Conservation (phyloP, 2,888 invertebrate genomes). For the Drosophila hamatofila region DNA sequence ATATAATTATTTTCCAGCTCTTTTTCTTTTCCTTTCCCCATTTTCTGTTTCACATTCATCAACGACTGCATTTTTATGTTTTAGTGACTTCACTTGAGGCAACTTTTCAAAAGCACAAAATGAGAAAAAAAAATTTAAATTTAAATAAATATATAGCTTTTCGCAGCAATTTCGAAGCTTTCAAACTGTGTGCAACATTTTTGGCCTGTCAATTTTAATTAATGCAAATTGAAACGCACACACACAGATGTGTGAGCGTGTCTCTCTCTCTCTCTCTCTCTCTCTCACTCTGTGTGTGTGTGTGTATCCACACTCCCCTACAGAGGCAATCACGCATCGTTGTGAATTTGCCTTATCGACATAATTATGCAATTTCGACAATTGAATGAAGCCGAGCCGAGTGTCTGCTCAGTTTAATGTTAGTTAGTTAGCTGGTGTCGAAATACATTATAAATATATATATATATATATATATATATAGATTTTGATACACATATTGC, state of each 20-base stretch:
- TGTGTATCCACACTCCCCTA: conserved; percentile 7
- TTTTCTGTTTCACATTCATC: conserved; percentile 51
- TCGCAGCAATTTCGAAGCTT: conserved; percentile 21
- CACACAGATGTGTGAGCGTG: not conserved
- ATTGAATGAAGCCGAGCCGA: conserved; percentile 60
- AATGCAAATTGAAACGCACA: conserved; percentile 62
- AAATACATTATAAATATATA: conserved; percentile 5
- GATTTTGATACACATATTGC: conserved; percentile 29
- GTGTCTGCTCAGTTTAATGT: conserved; percentile 36
- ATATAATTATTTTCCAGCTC: conserved; percentile 64
- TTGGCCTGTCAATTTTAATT: conserved; percentile 66
- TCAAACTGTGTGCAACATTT: conserved; percentile 55
- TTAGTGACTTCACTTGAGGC: conserved; percentile 43
- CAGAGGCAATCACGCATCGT: conserved; percentile 26
- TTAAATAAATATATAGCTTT: conserved; percentile 38
- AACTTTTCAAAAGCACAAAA: conserved; percentile 35
- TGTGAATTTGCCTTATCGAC: conserved; percentile 67
- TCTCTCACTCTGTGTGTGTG: not conserved
- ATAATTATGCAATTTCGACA: conserved; percentile 71
- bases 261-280: no score
- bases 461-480: not conserved
- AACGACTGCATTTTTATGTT: conserved; percentile 40
- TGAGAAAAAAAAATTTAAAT: not conserved
- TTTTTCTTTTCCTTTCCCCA: conserved; percentile 11
- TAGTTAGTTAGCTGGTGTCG: conserved; percentile 32